Percentiles rank a stretch among this genome's conserved stretches.
Conservation (phyloP, 1,140 invertebrate species). For the Dendroctonus valens region DNA sequence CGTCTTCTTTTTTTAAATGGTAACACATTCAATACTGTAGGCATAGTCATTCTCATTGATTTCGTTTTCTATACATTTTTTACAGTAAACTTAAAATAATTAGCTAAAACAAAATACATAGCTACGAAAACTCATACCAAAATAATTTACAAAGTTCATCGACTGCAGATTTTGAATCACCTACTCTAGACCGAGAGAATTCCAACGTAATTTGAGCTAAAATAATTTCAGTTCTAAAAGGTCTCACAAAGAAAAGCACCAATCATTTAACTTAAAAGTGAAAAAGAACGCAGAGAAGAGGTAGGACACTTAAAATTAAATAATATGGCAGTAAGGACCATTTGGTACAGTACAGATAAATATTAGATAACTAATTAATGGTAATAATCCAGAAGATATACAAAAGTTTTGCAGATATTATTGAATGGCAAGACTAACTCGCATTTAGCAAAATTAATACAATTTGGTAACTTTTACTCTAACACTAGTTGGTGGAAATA, state of each 20-base stretch:
- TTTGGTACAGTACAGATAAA: constrained; percentile 34
- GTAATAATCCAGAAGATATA: constrained; percentile 8
- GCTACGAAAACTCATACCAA: too few species aligned
- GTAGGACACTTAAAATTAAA: constrained; percentile 24
- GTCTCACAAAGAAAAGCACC: background rate
- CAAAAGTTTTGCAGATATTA: background rate
- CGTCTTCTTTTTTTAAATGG: constrained; percentile 14
- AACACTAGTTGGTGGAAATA: constrained; percentile 12
- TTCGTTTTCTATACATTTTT: constrained; percentile 32
- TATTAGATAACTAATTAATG: constrained; percentile 11
- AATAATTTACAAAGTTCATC: too few species aligned
- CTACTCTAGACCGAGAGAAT: too few species aligned
- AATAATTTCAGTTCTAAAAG: too few species aligned
- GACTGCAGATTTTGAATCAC: too few species aligned
- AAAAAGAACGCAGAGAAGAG: constrained; percentile 11
- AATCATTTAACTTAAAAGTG: constrained; percentile 5
- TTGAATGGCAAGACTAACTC: constrained; percentile 20
- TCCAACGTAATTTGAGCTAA: too few species aligned
- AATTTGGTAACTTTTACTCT: constrained; percentile 26
- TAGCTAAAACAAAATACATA: background rate
- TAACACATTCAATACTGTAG: constrained; percentile 35
- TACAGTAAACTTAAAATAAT: constrained; percentile 6
- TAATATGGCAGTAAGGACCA: constrained; percentile 29
- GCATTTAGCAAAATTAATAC: constrained; percentile 2
- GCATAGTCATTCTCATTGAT: constrained; percentile 12